Evolutionary conservation across 2,113 vertebrate genomes (phyloP), one percentile per base, ranked within the genome.

Genomic region (Engraulis encrasicolus): DNA sequence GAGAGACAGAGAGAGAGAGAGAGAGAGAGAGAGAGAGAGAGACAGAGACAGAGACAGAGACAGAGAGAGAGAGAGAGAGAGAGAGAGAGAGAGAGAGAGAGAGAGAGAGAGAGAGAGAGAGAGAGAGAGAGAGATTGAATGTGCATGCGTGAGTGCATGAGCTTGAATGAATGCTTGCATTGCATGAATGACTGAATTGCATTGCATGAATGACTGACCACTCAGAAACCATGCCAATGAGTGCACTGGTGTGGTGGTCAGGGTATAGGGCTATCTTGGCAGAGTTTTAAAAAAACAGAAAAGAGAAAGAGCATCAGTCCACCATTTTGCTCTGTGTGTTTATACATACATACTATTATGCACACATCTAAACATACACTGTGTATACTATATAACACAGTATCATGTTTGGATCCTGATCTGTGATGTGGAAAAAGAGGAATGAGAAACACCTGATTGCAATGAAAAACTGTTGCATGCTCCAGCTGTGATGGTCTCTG

Each of bases 371-470:
- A n/a, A n/a, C n/a, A n/a, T n/a, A n/a, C n/a, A n/a, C n/a, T n/a
- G n/a, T n/a, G n/a, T n/a, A n/a, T n/a, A n/a, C n/a, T n/a, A 78
- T 80, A 85, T 87, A 80, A 82, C 71, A 40, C 61, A 80, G 83
- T 84, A 82, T 87, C 81, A 80, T 54, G 78, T 87, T 82, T 79
- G 77, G 78, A 66, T 61, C 78, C 78, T 38, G 23, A 85, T 74
- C 79, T 86, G 77, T 79, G 31, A 78, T 83, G 82, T 81, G 85
- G 50, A 85, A 58, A 23, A 50, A 86, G 15, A 52, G 0, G 66
- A 27, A 79, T 14, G 5, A n/a, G 50, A 50, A 82, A 61, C 48
- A 80, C 52, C 71, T 81, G 81, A 81, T 78, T 79, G 79, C 81
- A 86, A 79, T 82, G 81, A 86, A 82, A 50, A 11, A 74, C 66